phyloP scores from a whole-genome alignment of 2,888 invertebrate genomes.

The Falcaria lacertinaria region DNA sequence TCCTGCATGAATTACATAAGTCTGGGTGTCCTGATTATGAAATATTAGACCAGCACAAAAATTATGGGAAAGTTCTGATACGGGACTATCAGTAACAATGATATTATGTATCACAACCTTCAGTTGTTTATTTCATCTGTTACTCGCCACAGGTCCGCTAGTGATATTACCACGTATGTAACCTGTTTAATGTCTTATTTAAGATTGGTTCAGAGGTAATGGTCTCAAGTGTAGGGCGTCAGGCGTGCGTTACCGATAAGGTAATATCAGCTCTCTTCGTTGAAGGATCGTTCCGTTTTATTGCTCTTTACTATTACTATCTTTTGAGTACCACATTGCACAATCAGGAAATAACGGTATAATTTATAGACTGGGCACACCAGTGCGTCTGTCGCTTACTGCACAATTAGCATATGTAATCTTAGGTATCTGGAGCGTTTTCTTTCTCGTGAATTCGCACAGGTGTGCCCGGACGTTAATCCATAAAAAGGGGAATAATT shows the following conservation, averaged over 20 bases:
- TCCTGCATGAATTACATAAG: too few species aligned
- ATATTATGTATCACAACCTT: background rate
- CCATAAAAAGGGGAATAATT: too few species aligned
- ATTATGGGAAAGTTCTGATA: too few species aligned
- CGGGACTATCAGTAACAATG: too few species aligned
- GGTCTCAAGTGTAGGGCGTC: slow-evolving; percentile 13
- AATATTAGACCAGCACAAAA: too few species aligned
- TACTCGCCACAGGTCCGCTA: background rate
- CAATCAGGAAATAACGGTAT: background rate
- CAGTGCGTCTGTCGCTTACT: too few species aligned
- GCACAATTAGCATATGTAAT: too few species aligned
- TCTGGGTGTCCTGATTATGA: too few species aligned
- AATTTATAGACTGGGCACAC: background rate
- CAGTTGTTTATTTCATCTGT: background rate
- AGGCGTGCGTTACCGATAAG: slow-evolving; percentile 36
- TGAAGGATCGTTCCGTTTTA: background rate
- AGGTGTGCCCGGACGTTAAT: too few species aligned
- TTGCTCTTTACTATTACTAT: background rate
- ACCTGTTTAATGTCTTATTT: slow-evolving; percentile 39
- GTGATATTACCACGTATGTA: slow-evolving; percentile 8
- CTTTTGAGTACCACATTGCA: background rate
- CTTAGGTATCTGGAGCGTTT: too few species aligned
- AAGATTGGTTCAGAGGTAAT: slow-evolving; percentile 14
- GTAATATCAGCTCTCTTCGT: slow-evolving; percentile 21
- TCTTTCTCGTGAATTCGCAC: too few species aligned